Percentiles rank a stretch among this genome's conserved stretches.
These are phyloP conservation scores for Syrista parreyssii DNA, from an alignment of 2,888 invertebrate species.

Conservation along the genomic window DNA sequence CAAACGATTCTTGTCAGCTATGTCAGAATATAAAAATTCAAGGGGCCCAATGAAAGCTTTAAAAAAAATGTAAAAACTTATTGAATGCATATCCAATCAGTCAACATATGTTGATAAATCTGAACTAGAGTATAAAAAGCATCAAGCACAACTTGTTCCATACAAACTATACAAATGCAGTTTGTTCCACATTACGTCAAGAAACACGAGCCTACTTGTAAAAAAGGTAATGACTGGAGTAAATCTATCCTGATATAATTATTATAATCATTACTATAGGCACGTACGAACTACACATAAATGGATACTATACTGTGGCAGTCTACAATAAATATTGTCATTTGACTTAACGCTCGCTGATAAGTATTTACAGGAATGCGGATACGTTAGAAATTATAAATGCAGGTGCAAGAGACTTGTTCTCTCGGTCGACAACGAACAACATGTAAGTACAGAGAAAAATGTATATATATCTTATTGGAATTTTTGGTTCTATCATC, in stretches of 20 bases:
- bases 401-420: background rate
- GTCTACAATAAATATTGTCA: background rate
- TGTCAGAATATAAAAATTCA: too few species aligned
- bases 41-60: background rate
- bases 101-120: background rate
- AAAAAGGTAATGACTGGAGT: background rate
- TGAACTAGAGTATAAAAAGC: background rate
- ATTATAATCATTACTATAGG: background rate
- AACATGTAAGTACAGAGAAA: background rate
- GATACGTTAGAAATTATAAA: background rate
- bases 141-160: background rate
- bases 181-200: background rate
- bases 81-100: background rate
- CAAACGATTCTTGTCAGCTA: background rate
- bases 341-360: background rate
- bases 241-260: background rate
- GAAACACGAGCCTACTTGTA: background rate
- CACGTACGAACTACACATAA: background rate
- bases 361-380: background rate
- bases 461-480: background rate
- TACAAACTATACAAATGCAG: background rate
- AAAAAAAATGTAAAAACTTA: background rate
- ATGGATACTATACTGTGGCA: background rate
- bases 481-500: background rate
- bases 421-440: background rate